Evolutionary conservation across 1,140 invertebrate genomes (phyloP), one percentile per base, ranked within the genome.

Genomic region (Lerema accius): DNA sequence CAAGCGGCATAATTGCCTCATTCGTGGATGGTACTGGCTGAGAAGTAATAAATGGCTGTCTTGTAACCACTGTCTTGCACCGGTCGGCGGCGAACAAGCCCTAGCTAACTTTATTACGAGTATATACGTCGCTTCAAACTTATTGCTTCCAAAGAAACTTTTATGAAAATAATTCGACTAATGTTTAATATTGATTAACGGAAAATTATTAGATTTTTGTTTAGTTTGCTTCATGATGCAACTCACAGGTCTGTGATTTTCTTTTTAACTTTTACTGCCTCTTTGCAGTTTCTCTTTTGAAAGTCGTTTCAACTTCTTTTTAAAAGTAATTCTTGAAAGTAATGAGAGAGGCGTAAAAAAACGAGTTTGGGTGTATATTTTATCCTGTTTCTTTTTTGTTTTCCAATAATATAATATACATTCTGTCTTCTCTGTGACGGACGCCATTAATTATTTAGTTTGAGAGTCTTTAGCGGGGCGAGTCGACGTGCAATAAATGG

Each of bases 371-470:
- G n/a, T n/a, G n/a, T n/a, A n/a, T n/a, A n/a, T n/a, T n/a, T n/a
- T n/a, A n/a, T n/a, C n/a, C n/a, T n/a, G n/a, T n/a, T n/a, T n/a
- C n/a, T 32, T 32, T 32, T 3, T 10, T 37, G 10, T 37, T 37
- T 37, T 37, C 35, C 4, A 37, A 37, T 37, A 37, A 11, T 11
- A 37, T 37, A 37, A 37, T 37, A 37, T 32, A 3, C 9, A 37
- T 37, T 37, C 35, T 37, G n/a, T 37, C 35, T 32, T 32, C 3
- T 7, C 39, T 43, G 42, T 77, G 71, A 81, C 71, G 69, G 67
- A 62, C 37, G 59, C 73, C 77, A 84, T 86, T 86, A 81, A 85
- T 88, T 84, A 88, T 80, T 82, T 80, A 83, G 79, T 81, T 79
- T 72, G 80, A 84, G 72, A 76, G 64, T 81, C 78, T 78, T 80